Evolutionary conservation across 2,888 invertebrate species (phyloP).

Genomic region (Lacanobia oleracea): DNA sequence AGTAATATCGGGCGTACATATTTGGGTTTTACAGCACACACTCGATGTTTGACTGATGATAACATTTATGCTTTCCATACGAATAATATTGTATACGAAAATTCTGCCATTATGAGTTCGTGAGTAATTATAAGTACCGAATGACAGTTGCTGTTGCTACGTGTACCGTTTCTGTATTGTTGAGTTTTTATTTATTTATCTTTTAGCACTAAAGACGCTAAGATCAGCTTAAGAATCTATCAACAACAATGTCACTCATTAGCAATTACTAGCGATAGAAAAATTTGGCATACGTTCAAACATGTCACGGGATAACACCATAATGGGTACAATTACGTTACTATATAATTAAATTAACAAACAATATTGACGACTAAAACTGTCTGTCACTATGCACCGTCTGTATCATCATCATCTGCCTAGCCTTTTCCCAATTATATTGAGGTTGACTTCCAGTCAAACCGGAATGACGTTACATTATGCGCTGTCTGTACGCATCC

Average conservation of each 20-base stretch:
- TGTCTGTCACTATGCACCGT: too few relatives aligned
- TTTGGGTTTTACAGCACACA: slow-evolving; percentile 16
- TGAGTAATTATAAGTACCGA: not conserved
- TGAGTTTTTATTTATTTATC: not conserved
- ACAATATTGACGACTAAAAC: slow-evolving; percentile 17
- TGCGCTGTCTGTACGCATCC: slow-evolving; percentile 4
- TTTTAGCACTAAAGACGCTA: not conserved
- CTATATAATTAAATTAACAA: slow-evolving; percentile 47
- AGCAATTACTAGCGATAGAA: slow-evolving; percentile 59
- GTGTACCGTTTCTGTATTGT: not conserved
- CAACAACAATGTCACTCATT: slow-evolving; percentile 71
- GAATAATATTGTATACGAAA: too few relatives aligned
- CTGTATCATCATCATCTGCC: too few relatives aligned
- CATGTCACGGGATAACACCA: slow-evolving; percentile 75
- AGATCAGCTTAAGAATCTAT: slow-evolving; percentile 34
- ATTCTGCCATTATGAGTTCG: not conserved
- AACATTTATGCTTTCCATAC: not conserved
- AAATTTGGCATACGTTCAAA: slow-evolving; percentile 76
- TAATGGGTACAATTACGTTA: slow-evolving; percentile 62
- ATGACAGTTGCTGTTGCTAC: not conserved
- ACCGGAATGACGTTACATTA: not conserved
- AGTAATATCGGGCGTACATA: slow-evolving; percentile 8
- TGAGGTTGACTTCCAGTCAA: too few relatives aligned
- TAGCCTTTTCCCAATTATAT: too few relatives aligned
- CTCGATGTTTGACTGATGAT: slow-evolving; percentile 7